Conservation (phyloP, 2,113 vertebrate genomes). For the Orientallactaga bullata region DNA sequence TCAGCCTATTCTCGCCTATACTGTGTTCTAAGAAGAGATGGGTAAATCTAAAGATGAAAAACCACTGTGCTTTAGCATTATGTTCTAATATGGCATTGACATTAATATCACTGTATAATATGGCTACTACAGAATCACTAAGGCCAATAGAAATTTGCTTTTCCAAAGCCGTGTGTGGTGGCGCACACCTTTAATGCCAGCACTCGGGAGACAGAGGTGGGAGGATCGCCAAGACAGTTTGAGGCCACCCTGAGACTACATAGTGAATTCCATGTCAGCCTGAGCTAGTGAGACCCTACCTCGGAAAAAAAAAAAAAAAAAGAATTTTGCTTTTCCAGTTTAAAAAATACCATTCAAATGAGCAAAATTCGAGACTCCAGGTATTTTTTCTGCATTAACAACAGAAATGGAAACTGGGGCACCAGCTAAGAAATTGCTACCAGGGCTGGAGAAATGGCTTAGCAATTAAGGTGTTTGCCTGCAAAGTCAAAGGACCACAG, state of each 20-base stretch:
- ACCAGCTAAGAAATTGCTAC: neutral
- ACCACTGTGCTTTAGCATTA: neutral
- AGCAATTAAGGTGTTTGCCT: too few relatives aligned
- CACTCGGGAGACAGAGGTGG: too few relatives aligned
- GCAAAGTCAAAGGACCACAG: too few relatives aligned
- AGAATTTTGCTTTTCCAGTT: neutral
- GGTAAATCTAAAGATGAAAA: neutral
- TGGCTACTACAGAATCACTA: neutral
- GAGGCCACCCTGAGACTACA: too few relatives aligned
- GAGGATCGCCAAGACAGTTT: too few relatives aligned
- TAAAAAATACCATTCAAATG: neutral
- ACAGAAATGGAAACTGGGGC: neutral
- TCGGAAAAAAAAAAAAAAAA: too few relatives aligned
- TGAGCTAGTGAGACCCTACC: too few relatives aligned
- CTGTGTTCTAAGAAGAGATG: neutral
- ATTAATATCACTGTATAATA: neutral
- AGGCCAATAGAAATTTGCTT: neutral
- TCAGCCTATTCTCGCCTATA: neutral
- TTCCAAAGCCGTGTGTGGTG: too few relatives aligned
- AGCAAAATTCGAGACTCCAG: neutral
- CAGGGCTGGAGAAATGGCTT: too few relatives aligned
- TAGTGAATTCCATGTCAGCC: too few relatives aligned
- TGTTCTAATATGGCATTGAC: neutral
- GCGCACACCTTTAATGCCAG: too few relatives aligned
- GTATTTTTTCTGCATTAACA: rapidly evolving